Base-by-base conservation (phyloP, 2,888 invertebrate species). In the Campoplex capitator region DNA sequence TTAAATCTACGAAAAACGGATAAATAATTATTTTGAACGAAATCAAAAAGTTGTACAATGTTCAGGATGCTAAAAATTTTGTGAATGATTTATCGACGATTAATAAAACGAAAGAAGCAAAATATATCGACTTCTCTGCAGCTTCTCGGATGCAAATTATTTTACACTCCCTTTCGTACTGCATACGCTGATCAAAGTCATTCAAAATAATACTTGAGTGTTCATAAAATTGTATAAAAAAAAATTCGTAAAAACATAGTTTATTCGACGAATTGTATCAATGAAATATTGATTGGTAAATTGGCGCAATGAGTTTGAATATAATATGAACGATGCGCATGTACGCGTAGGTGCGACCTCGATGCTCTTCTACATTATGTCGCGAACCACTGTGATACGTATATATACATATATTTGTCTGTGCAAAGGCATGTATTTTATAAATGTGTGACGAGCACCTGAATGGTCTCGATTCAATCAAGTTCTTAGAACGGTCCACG, bases 391-490 rank as follows among this genome's bases (percentile, higher is more conserved):
- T 38, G 38, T n/a, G 38, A 65, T 76, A 18, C 28, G 9, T 48
- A 42, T 42, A n/a, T 48, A 42, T 42, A 9, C 0, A 23, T 70
- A 68, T 54, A 74, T 45, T 38, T 38, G 38, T 4, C 38, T 38
- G 38, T 38, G 38, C 1, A 38, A 3, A 38, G 38, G 9, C 32
- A 48, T 42, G 23, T 45, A 70, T 51, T 28, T 62, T 23, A 75
- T 28, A 42, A 18, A 45, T 23, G 11, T 16, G 38, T 32, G 35
- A 38, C 35, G 67, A 68, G 54, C 78, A 78, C 78, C 78, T 78
- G 78, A 78, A 78, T 78, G 68, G 68, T 78, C 54, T 68, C 68
- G 54, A 77, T 77, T 77, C 51, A 77, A 77, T 77, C 54, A 56
- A 68, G 68, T 56, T 68, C 78, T 42, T 38, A 54, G 68, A 78